Conservation (phyloP, 2,888 invertebrate species). For the Perizoma affinitatum region DNA sequence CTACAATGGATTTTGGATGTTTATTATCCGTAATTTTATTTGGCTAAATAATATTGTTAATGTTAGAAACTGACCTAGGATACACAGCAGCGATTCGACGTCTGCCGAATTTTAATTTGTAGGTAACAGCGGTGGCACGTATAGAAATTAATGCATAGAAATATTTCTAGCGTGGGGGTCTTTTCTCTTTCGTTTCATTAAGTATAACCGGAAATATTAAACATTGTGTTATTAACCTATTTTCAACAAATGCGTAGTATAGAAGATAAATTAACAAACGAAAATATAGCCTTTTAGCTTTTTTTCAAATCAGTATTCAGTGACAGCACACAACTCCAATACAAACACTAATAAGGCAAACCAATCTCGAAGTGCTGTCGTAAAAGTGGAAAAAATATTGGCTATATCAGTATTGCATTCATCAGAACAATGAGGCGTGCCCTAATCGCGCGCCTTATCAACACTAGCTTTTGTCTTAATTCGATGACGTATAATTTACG, state of each 20-base stretch:
- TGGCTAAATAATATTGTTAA: constrained; percentile 44
- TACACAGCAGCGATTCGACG: constrained; percentile 31
- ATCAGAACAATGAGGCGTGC: constrained; percentile 71
- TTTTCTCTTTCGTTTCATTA: too few species aligned
- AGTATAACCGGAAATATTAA: too few species aligned
- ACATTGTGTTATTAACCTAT: too few species aligned
- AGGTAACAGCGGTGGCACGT: background rate
- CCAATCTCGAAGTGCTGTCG: constrained; percentile 65
- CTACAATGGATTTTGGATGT: constrained; percentile 69
- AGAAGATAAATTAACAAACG: background rate
- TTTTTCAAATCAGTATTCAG: constrained; percentile 2
- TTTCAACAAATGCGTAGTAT: too few species aligned
- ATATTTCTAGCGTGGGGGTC: background rate
- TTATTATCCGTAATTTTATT: constrained; percentile 66
- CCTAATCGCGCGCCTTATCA: constrained; percentile 73
- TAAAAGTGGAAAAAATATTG: constrained; percentile 72
- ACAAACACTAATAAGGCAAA: constrained; percentile 41
- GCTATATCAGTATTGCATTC: constrained; percentile 68
- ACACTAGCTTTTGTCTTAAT: constrained; percentile 79
- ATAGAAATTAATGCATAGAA: background rate
- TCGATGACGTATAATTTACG: constrained; percentile 76
- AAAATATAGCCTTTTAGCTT: too few species aligned
- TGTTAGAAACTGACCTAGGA: constrained; percentile 37
- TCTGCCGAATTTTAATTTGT: constrained; percentile 5
- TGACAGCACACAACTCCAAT: constrained; percentile 18